A percentile compares a stretch with the other conserved stretches of the same genome.
Conservation (phyloP, 2,113 vertebrate species). For the rabbit (Oryctolagus cuniculus) region mOryCun1.1 NC_091436.1:52659001-52659500, state of each 20-base stretch:
- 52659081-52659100: constrained; percentile 65
- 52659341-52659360: constrained; percentile 70
- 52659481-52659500: constrained; percentile 18
- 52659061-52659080: constrained; percentile 72
- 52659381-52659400: constrained; percentile 57
- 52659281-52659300: constrained; percentile 48
- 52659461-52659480: constrained; percentile 20
- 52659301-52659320: constrained; percentile 63
- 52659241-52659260: constrained; percentile 59
- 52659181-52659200: constrained; percentile 8
- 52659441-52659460: constrained; percentile 50
- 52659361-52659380: constrained; percentile 66
- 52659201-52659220: constrained; percentile 41
- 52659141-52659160: constrained; percentile 49
- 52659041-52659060: constrained; percentile 76
- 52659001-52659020: constrained; percentile 78
- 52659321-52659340: constrained; percentile 59
- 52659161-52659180: constrained; percentile 56
- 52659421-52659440: constrained; percentile 59
- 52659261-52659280: constrained; percentile 55
- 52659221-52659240: background rate
- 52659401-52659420: constrained; percentile 60
- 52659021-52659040: constrained; percentile 79
- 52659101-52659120: constrained; percentile 63
- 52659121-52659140: constrained; percentile 59